Evolutionary conservation across 2,888 invertebrate species (phyloP).

Genomic region (Merodon equestris): DNA sequence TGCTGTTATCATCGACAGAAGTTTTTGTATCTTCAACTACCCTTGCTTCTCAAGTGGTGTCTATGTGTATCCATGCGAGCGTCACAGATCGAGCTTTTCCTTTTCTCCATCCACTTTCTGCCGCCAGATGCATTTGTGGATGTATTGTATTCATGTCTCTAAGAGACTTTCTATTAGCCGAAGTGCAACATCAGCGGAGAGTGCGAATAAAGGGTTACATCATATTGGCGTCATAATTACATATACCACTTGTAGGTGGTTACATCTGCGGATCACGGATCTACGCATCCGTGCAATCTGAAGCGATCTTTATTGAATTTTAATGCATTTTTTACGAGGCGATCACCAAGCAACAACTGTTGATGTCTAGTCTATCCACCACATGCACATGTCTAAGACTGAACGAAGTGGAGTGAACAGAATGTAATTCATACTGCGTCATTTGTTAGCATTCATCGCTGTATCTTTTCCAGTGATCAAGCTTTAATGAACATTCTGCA

Average conservation of each 20-base stretch:
- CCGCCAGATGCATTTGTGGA: conserved; percentile 34
- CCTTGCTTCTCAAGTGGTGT: conserved; percentile 47
- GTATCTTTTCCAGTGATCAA: conserved; percentile 10
- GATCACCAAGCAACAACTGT: no score
- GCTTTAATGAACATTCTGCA: background rate
- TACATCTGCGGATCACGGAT: no score
- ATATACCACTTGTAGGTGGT: no score
- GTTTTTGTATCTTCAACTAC: conserved; percentile 22
- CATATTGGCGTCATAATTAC: no score
- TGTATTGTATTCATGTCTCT: conserved; percentile 23
- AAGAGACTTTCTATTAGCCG: background rate
- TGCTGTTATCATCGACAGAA: background rate
- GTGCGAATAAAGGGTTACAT: conserved; percentile 64
- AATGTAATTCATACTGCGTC: conserved; percentile 58
- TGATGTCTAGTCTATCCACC: no score
- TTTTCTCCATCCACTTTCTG: background rate
- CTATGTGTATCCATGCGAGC: conserved; percentile 51
- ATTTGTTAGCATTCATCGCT: conserved; percentile 18
- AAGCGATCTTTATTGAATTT: no score
- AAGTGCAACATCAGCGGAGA: conserved; percentile 37
- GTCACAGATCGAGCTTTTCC: conserved; percentile 48
- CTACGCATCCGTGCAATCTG: no score
- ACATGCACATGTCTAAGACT: no score
- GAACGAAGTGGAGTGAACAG: conserved; percentile 29
- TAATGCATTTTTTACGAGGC: no score